Percentiles rank a stretch among this genome's conserved stretches.
Conservation (phyloP, 2,797 vertebrate genomes). For the Knipowitschia caucasica region DNA sequence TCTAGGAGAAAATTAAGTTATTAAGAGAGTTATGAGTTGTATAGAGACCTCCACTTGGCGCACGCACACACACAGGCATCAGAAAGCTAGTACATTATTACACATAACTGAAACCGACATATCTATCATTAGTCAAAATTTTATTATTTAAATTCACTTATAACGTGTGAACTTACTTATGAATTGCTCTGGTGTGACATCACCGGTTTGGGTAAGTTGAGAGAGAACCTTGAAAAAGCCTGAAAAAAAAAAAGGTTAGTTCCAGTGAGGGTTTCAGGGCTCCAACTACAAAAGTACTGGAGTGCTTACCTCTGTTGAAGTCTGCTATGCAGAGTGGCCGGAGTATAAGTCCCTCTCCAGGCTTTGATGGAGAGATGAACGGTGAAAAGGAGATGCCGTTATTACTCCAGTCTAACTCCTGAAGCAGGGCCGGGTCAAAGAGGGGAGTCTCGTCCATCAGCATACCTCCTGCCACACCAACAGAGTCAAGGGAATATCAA, state of each 20-base stretch:
- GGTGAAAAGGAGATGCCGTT: conserved; percentile 84
- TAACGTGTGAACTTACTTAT: conserved; percentile 82
- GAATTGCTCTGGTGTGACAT: conserved; percentile 88
- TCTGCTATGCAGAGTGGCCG: conserved; percentile 89
- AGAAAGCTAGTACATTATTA: not conserved
- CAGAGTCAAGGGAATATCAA: not conserved
- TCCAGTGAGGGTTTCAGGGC: not conserved
- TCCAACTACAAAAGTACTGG: not conserved
- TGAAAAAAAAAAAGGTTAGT: conserved; percentile 43
- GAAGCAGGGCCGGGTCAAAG: conserved; percentile 87
- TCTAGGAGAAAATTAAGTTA: conserved; percentile 66
- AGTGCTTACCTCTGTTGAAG: conserved; percentile 83
- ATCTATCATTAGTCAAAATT: too few species aligned
- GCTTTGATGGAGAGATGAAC: conserved; percentile 81
- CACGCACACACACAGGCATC: too few species aligned
- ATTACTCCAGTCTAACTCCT: conserved; percentile 90
- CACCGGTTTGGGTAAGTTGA: conserved; percentile 87
- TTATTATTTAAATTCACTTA: too few species aligned
- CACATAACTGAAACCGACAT: too few species aligned
- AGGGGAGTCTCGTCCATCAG: conserved; percentile 87
- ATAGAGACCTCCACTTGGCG: too few species aligned
- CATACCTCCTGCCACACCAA: conserved; percentile 59
- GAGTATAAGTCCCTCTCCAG: conserved; percentile 87
- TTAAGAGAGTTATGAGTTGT: not conserved
- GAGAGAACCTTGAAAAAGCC: conserved; percentile 92